Conservation (phyloP, 2,113 vertebrate species). For the Motacilla tschutschensis region DNA sequence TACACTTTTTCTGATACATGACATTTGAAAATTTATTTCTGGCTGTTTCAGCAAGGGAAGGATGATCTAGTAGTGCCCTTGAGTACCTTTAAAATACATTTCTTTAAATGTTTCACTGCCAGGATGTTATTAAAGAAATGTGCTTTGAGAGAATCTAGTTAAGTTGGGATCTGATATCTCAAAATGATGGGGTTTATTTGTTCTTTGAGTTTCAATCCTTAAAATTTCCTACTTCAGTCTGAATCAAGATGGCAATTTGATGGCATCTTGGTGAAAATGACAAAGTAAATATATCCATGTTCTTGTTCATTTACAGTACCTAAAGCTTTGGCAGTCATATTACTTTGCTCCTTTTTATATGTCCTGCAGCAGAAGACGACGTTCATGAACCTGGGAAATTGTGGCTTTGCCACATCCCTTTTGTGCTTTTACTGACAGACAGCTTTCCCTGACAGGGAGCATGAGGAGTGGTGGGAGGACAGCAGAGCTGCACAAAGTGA, state of each 20-base stretch:
- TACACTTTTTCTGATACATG: background rate
- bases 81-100: background rate
- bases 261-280: background rate
- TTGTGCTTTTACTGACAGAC: background rate
- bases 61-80: background rate
- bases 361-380: background rate
- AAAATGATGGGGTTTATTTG: background rate
- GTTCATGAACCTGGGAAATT: background rate
- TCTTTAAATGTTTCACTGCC: background rate
- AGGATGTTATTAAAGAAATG: background rate
- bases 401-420: background rate
- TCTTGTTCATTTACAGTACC: background rate
- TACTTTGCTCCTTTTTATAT: background rate
- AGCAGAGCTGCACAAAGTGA: background rate
- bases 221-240: background rate
- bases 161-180: background rate
- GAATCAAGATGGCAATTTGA: background rate
- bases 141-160: background rate
- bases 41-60: background rate
- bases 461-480: background rate
- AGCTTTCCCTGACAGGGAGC: background rate
- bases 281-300: background rate
- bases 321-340: background rate
- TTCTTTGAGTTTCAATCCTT: background rate
- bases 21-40: conserved; percentile 4